Evolutionary conservation across 2,888 invertebrate species (phyloP).

Genomic region (Charanyca ferruginea): DNA sequence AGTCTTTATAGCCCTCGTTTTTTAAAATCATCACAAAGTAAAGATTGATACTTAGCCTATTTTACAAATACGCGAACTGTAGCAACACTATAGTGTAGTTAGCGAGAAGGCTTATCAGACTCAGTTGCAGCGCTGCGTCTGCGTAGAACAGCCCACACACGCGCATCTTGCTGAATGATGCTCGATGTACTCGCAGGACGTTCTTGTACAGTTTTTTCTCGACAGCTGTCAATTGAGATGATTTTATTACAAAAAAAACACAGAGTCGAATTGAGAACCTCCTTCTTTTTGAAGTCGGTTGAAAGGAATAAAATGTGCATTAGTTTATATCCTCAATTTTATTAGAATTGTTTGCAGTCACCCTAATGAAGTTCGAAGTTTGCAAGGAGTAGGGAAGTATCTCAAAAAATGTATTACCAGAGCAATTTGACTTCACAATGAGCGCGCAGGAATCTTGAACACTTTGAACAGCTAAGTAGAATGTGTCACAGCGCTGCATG

Average conservation of each 20-base stretch:
- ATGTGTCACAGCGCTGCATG: slow-evolving; percentile 15
- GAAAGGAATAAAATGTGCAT: too few relatives aligned
- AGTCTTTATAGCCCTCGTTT: too few relatives aligned
- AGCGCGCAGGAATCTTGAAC: slow-evolving; percentile 20
- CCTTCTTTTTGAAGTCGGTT: too few relatives aligned
- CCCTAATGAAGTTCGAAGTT: too few relatives aligned
- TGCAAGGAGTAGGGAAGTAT: too few relatives aligned
- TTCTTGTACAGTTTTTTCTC: slow-evolving; percentile 10
- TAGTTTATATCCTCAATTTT: too few relatives aligned
- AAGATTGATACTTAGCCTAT: too few relatives aligned
- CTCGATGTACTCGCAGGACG: slow-evolving; percentile 11
- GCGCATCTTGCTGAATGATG: slow-evolving; percentile 20
- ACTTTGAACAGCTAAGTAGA: slow-evolving; percentile 22
- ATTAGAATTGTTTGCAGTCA: too few relatives aligned
- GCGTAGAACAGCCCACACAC: slow-evolving; percentile 5
- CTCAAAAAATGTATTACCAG: slow-evolving; percentile 6
- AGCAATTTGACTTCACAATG: slow-evolving; percentile 6
- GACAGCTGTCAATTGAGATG: background rate
- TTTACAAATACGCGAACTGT: too few relatives aligned
- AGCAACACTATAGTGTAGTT: slow-evolving; percentile 1
- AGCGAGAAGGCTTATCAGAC: background rate
- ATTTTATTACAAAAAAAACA: too few relatives aligned
- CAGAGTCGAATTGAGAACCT: too few relatives aligned
- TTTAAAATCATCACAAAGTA: too few relatives aligned
- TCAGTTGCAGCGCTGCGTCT: background rate